Percentiles rank a stretch among this genome's conserved stretches.
Conservation (phyloP, 2,888 invertebrate genomes). For the Alcis repandata region DNA sequence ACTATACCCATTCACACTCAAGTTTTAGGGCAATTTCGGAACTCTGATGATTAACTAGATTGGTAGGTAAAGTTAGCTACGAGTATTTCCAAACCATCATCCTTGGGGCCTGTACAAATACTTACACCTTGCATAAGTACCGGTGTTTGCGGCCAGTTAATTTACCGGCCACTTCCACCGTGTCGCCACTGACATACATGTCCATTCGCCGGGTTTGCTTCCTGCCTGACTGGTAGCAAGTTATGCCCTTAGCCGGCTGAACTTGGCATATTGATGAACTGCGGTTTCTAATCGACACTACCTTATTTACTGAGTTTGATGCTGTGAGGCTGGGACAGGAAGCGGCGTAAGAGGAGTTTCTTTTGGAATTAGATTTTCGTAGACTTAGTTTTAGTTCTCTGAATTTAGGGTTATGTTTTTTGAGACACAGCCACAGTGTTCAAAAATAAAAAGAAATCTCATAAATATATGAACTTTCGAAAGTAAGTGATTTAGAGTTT, state of each 20-base stretch:
- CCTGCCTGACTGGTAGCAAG: constrained; percentile 40
- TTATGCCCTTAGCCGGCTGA: constrained; percentile 45
- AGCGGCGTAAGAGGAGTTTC: constrained; percentile 4
- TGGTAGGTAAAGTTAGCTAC: too few species aligned
- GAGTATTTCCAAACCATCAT: not conserved
- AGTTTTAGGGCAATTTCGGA: too few species aligned
- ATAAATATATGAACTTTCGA: too few species aligned
- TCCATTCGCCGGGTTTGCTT: constrained; percentile 38
- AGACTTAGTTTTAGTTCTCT: not conserved
- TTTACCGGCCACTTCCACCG: constrained; percentile 36
- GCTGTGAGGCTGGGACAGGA: constrained; percentile 8
- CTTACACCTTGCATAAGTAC: constrained; percentile 11
- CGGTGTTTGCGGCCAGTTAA: constrained; percentile 12
- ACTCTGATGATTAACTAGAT: too few species aligned
- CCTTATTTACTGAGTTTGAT: constrained; percentile 17
- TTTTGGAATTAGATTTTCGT: not conserved
- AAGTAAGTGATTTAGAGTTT: too few species aligned
- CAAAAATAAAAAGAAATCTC: too few species aligned
- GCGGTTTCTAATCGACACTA: constrained; percentile 44
- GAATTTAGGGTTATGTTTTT: too few species aligned
- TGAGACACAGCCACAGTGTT: too few species aligned
- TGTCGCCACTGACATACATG: constrained; percentile 57
- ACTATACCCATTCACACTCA: too few species aligned
- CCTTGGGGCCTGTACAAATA: constrained; percentile 7
- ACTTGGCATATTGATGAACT: constrained; percentile 46